Conservation (phyloP, 2,888 invertebrate genomes). For the Ophonus ardosiacus region DNA sequence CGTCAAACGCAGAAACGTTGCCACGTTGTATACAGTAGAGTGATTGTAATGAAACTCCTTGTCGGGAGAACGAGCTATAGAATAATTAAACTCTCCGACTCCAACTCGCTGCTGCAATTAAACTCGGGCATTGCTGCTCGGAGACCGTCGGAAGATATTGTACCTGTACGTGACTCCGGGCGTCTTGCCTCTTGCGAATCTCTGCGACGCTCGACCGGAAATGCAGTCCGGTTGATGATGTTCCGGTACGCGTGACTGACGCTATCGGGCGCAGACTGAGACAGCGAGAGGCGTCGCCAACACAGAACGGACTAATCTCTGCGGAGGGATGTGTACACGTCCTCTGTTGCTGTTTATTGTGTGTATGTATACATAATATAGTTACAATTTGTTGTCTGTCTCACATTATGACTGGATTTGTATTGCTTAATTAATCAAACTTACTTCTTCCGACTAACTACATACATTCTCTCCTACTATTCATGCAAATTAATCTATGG, state of each 20-base stretch:
- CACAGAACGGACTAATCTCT: conserved; percentile 1
- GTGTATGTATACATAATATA: conserved; percentile 36
- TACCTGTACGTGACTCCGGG: conserved; percentile 56
- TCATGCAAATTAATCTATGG: conserved; percentile 1
- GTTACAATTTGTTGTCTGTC: conserved; percentile 23
- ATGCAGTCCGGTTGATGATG: conserved; percentile 44
- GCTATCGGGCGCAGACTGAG: conserved; percentile 5
- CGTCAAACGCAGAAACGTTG: conserved; percentile 51
- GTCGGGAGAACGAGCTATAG: conserved; percentile 59
- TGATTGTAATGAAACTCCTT: conserved; percentile 62
- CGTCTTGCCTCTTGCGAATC: conserved; percentile 18
- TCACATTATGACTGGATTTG: conserved; percentile 36
- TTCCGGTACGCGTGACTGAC: conserved; percentile 19
- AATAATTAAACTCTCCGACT: conserved; percentile 60
- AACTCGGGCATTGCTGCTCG: conserved; percentile 35
- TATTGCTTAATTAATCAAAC: conserved; percentile 42
- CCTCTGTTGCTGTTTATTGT: conserved; percentile 32
- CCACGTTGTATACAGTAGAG: conserved; percentile 42
- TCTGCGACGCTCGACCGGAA: conserved; percentile 27
- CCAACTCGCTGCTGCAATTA: conserved; percentile 57
- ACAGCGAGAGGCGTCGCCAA: too few relatives aligned
- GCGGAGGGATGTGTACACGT: conserved; percentile 10
- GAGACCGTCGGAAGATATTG: conserved; percentile 55
- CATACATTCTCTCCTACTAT: neutral
- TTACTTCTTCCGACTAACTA: conserved; percentile 22